These are phyloP conservation scores for Helobdella robusta DNA, from an alignment of 2,888 invertebrate species.

Conservation along the genomic window DNA sequence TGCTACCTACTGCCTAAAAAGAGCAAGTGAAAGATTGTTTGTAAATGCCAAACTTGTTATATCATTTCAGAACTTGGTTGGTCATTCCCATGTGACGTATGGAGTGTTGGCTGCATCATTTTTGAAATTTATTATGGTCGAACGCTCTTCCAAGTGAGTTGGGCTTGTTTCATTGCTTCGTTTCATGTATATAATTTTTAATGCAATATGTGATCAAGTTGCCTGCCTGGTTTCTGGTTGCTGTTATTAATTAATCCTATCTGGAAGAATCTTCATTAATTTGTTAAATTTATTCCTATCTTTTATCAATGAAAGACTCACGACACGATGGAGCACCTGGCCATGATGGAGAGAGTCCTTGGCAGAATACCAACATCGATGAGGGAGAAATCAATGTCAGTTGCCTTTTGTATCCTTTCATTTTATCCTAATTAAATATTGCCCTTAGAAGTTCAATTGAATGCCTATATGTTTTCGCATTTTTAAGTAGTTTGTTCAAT, in stretches of 20 bases:
- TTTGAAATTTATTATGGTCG: conserved; percentile 96
- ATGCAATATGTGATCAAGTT: too few species aligned
- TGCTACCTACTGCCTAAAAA: neutral
- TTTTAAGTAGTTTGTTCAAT: too few species aligned
- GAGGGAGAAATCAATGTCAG: conserved; percentile 57
- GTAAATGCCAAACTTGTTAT: neutral
- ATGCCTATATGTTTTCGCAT: too few species aligned
- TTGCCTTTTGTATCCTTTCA: conserved; percentile 49
- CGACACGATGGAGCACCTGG: conserved; percentile 96
- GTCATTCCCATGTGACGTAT: conserved; percentile 98
- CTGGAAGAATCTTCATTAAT: neutral
- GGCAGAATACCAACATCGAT: conserved; percentile 84
- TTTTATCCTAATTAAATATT: neutral
- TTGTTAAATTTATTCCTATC: too few species aligned
- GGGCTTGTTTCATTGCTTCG: neutral
- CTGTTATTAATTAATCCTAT: neutral
- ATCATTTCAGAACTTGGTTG: conserved; percentile 79
- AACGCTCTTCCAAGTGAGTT: conserved; percentile 72
- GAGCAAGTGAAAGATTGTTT: neutral
- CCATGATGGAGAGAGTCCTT: conserved; percentile 98
- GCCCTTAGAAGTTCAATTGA: too few species aligned
- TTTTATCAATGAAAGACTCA: conserved; percentile 65
- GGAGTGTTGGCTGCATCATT: conserved; percentile 98
- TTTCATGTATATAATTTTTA: neutral
- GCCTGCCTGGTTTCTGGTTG: neutral